phyloP scores from a whole-genome alignment of 1,140 invertebrate genomes.

The Charaxes varanes region DNA sequence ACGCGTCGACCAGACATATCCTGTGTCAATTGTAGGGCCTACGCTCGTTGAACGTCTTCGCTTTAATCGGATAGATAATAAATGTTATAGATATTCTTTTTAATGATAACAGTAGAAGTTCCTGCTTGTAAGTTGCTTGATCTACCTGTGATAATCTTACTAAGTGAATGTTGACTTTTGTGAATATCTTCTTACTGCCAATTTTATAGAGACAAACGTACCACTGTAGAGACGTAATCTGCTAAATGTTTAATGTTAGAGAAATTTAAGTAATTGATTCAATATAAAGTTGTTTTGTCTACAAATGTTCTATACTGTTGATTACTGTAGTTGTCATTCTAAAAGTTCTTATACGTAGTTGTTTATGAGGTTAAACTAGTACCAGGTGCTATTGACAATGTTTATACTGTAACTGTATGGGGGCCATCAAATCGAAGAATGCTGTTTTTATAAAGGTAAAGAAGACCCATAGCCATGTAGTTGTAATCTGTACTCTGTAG shows the following conservation, averaged over 20 bases:
- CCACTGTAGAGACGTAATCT: conserved; percentile 39
- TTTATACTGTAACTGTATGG: conserved; percentile 47
- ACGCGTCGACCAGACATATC: conserved; percentile 51
- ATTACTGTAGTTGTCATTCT: conserved; percentile 22
- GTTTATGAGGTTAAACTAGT: conserved; percentile 9
- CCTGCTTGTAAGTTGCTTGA: conserved; percentile 63
- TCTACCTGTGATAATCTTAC: conserved; percentile 64
- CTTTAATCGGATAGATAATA: conserved; percentile 27
- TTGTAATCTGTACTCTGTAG: too few species aligned
- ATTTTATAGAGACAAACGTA: conserved; percentile 35
- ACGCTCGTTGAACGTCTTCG: too few species aligned
- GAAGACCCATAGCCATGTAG: neutral
- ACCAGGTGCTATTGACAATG: conserved; percentile 27
- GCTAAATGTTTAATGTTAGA: conserved; percentile 27
- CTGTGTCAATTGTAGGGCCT: conserved; percentile 57
- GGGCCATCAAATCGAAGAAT: conserved; percentile 64
- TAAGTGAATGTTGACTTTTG: conserved; percentile 46
- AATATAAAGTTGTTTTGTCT: conserved; percentile 2
- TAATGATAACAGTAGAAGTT: conserved; percentile 54
- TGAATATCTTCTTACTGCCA: conserved; percentile 44
- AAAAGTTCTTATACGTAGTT: conserved; percentile 18
- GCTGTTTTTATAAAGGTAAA: conserved; percentile 58
- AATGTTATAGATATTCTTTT: conserved; percentile 24
- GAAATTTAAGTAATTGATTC: too few species aligned
- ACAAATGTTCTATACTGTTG: conserved; percentile 22